Base-by-base conservation (phyloP, 2,888 invertebrate genomes). In the Nymphalis c-album region DNA sequence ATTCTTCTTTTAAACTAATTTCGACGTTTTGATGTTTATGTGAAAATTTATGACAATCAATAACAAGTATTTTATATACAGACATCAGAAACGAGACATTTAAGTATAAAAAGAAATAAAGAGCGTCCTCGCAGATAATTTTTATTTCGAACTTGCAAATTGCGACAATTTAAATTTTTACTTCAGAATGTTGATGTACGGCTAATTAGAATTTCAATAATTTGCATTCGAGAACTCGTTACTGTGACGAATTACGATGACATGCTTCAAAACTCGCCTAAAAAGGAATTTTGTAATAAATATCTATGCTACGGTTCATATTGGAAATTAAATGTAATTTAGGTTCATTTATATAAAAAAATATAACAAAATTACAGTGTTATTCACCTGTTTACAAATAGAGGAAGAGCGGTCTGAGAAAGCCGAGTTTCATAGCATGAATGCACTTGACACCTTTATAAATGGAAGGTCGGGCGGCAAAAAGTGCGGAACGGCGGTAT, bases 371-470 rank as follows among this genome's bases (percentile, higher is more conserved):
- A 46, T 51, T 31, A 60, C 17, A 17, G 59, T 26, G 51, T 60
- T 53, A 60, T 60, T 53, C 60, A 69, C 60, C 64, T 64, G 79
- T 82, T 81, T 71, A 79, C 67, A 71, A 76, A 75, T 75, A 74
- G 77, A 75, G 71, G 76, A 74, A 80, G 78, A 60, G 35, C 76
- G 73, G 77, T 82, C 80, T 77, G 82, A 78, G 81, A 85, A 85
- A 85, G 83, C 84, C 83, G 85, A 84, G 80, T 81, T 78, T 76
- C 77, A 80, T 78, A 78, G 80, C 80, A 79, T 84, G 83, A 85
- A 84, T 82, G 85, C 86, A 87, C 85, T 87, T 86, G 87, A 86
- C 88, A 85, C 85, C 81, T 80, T 84, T 85, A 87, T 85, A 87
- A 87, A 88, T 85, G 85, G 85, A 80, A 80, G 79, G 77, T 78